Percentiles rank a stretch among this genome's conserved stretches.
Conservation (phyloP, 2,113 vertebrate genomes). For the Motacilla tschutschensis region DNA sequence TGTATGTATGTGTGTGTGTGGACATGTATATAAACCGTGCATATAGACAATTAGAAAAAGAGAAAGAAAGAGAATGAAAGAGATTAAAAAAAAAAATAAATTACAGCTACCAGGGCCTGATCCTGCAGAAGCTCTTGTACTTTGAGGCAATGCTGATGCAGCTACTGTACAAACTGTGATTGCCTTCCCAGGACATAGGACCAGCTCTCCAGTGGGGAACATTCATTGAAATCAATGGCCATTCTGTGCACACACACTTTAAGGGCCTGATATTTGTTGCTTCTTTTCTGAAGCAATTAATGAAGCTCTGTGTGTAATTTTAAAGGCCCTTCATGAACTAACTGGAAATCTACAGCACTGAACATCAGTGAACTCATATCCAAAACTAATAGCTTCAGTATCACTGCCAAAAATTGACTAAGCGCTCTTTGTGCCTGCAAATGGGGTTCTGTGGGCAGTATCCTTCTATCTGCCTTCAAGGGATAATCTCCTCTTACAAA, state of each 20-base stretch:
- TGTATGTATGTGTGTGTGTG: accelerated
- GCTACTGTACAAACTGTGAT: not conserved
- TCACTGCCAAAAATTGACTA: conserved; percentile 54
- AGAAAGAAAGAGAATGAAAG: accelerated
- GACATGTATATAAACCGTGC: not conserved
- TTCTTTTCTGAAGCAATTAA: conserved; percentile 54
- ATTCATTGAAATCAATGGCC: conserved; percentile 13
- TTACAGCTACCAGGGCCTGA: not conserved
- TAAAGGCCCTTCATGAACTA: conserved; percentile 52
- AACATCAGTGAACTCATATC: conserved; percentile 53
- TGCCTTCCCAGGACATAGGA: not conserved
- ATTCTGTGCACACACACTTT: conserved; percentile 35
- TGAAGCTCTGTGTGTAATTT: conserved; percentile 60
- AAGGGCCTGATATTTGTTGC: conserved; percentile 10
- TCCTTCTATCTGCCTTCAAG: conserved; percentile 55
- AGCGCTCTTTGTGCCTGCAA: conserved; percentile 44
- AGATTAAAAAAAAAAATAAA: accelerated
- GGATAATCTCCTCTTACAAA: conserved; percentile 62
- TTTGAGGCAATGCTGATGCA: not conserved
- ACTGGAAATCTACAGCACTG: conserved; percentile 46
- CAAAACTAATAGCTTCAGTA: conserved; percentile 53
- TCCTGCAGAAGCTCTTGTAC: not conserved
- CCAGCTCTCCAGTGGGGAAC: not conserved
- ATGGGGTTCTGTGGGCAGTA: conserved; percentile 47
- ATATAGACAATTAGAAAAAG: accelerated